Base-by-base conservation (phyloP, 2,113 vertebrate genomes). In the Electrona antarctica region DNA sequence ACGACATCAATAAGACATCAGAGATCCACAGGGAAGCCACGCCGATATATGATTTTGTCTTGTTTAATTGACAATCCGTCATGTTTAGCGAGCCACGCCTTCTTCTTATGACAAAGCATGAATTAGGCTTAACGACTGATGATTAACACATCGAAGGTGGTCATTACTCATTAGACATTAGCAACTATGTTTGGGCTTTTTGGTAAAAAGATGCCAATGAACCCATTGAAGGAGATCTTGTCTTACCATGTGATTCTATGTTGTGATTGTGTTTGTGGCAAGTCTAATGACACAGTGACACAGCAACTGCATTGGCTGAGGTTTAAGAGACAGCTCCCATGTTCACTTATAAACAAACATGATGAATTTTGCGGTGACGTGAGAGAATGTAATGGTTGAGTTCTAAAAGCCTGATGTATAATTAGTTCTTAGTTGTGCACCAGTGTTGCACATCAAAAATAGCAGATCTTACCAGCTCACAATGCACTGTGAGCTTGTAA, bases 351-450 rank as follows among this genome's bases (percentile, higher is more conserved):
- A n/a, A 54, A 12, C 51, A 54, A 12, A 29, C 7, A 57, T 71
- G 49, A 57, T 3, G 1, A 8, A 67, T 50, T 0, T 41, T 28
- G 29, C 63, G 47, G 15, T 15, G 46, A 67, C 63, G 76, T 5
- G 7, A 74, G 0, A 50, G 21, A 63, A 69, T 72, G 57, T 56
- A 67, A 85, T 64, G 74, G 60, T 33, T 73, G 45, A 59, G 50
- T 9, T 62, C 48, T 7, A 73, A 3, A 41, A 41, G 33, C 33
- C 33, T 6, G 33, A 41, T 41, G 33, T 41, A 41, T 6, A 41
- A 1, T 41, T 41, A 41, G 33, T 41, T 41, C 33, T 41, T 6
- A 41, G 33, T 41, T 6, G 33, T 41, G 33, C 33, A 41, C 33
- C 33, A 41, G 33, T 41, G 33, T 41, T 41, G 33, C 33, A 41